Base-by-base conservation (phyloP, 2,113 vertebrate genomes). In the Prinia subflava region DNA sequence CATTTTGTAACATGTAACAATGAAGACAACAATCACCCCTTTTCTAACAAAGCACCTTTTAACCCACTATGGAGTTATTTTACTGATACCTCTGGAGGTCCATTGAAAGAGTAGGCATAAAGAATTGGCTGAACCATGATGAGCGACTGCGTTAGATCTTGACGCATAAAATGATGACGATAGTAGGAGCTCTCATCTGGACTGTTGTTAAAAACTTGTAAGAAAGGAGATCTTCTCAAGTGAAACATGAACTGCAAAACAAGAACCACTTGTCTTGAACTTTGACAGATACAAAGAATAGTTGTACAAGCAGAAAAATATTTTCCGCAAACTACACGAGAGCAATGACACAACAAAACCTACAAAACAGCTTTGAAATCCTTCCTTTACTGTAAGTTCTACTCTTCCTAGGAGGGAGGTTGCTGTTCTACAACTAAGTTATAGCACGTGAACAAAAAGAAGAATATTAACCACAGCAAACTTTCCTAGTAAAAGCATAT, bases 151-250 rank as follows among this genome's bases (percentile, higher is more conserved):
- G 99, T 99, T 79, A 99, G 97, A 95, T 99, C 99, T 77, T 99
- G 99, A 30, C 99, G 98, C 99, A 99, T 99, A 86, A 99, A 99
- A 88, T 99, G 98, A 60, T 99, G 99, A 46, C 99, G 98, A 93
- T 99, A 99, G 83, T 99, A 99, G 1, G 99, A 99, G 89, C 99
- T 99, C 97, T 99, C 99, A 82, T 99, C 99, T 0, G 99, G 99
- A 95, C 99, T 99, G 98, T 99, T 99, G 96, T 99, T 99, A 98
- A 99, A 99, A 92, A 99, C 99, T 98, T 99, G 99, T 37, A 99
- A 98, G 97, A 99, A 99, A 35, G 99, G 99, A 65, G 99, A 99
- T 95, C 99, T 98, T 94, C 99, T 98, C 98, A 99, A 98, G 97
- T 99, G 99, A 97, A 99, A 99, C 99, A 99, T 99, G 94, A 99